A percentile compares a stretch with the other conserved stretches of the same genome.
Evolutionary conservation across 2,113 vertebrate species (phyloP).

Genomic region (Prolemur simus): DNA sequence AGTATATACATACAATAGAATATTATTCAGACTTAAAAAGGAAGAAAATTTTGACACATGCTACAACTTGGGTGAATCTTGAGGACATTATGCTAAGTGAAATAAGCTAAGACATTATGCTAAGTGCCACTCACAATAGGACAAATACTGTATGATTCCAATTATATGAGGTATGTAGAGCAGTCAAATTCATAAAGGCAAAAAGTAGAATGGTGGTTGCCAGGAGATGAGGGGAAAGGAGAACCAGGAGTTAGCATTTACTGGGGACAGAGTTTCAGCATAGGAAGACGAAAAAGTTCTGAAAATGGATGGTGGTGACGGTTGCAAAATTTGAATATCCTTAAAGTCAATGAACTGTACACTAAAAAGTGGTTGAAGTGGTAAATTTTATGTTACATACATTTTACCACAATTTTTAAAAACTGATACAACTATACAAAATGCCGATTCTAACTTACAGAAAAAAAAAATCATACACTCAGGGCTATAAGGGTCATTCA

Average conservation of each 20-base stretch:
- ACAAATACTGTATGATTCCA: not conserved
- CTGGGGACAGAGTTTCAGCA: not conserved
- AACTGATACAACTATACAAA: not conserved
- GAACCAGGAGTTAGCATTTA: not conserved
- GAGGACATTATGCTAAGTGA: not conserved
- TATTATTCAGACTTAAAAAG: conserved; percentile 8
- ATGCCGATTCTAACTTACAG: not conserved
- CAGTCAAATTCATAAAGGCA: not conserved
- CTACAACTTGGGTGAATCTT: not conserved
- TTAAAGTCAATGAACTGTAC: not conserved
- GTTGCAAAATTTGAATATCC: not conserved
- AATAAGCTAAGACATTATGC: not conserved
- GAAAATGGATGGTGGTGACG: not conserved
- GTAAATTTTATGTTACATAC: not conserved
- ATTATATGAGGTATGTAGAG: not conserved
- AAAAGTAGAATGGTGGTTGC: not conserved
- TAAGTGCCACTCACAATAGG: not conserved
- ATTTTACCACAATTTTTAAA: not conserved
- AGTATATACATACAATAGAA: not conserved
- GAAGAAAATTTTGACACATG: not conserved
- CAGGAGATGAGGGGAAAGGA: not conserved
- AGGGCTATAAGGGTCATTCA: not conserved
- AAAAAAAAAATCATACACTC: not conserved
- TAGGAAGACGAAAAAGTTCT: conserved; percentile 4
- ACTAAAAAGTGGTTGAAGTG: not conserved